Percentiles rank a stretch among this genome's conserved stretches.
These are phyloP conservation scores for Ceriagrion tenellum DNA, from an alignment of 2,888 invertebrate genomes.

Conservation along the genomic window DNA sequence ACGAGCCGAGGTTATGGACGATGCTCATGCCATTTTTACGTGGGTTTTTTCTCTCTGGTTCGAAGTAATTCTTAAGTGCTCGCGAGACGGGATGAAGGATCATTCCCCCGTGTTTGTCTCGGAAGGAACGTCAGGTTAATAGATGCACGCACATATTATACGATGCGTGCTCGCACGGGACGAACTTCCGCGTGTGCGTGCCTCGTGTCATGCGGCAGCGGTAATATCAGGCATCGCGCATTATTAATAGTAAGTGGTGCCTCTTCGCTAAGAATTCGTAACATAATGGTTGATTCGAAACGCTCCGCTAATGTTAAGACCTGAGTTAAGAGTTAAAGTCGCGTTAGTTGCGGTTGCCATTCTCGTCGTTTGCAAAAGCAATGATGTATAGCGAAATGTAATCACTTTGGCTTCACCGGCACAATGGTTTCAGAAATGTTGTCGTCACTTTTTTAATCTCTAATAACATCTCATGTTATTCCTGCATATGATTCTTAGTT, in stretches of 20 bases:
- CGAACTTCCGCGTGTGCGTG: not conserved
- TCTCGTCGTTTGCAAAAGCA: not conserved
- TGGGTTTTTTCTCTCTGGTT: conserved; percentile 6
- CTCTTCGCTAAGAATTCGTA: not conserved
- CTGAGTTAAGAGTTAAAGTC: not conserved
- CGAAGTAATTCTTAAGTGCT: conserved; percentile 14
- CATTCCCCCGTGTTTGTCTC: not conserved
- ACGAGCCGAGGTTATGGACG: not conserved
- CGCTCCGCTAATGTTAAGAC: not conserved
- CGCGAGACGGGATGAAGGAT: conserved; percentile 6
- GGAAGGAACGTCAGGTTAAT: conserved; percentile 8
- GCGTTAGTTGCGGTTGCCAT: not conserved
- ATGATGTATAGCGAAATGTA: too few relatives aligned
- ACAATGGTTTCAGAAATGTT: too few relatives aligned
- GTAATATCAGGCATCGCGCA: not conserved
- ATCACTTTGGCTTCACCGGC: too few relatives aligned
- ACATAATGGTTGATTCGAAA: not conserved
- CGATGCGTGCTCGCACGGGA: not conserved
- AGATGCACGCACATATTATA: not conserved
- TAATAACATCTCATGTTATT: too few relatives aligned
- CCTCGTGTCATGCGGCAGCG: not conserved
- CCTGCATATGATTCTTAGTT: too few relatives aligned
- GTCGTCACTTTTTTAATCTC: too few relatives aligned
- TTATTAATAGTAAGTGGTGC: not conserved
- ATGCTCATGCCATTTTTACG: conserved; percentile 17